Conservation (phyloP, 1,140 invertebrate genomes). For the Mya arenaria region DNA sequence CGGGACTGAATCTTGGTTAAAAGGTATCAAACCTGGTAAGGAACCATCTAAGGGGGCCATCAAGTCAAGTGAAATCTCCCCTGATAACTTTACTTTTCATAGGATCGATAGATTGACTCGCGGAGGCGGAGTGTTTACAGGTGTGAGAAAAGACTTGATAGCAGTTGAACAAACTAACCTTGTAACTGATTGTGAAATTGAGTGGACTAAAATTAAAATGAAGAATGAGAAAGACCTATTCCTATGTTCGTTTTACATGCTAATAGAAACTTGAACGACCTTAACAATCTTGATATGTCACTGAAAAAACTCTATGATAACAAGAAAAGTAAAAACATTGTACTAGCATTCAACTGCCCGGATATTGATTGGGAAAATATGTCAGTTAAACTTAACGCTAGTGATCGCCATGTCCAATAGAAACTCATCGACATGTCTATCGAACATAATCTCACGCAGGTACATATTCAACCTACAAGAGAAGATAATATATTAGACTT, state of each 20-base stretch:
- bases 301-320: not conserved
- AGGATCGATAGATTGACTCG: conserved; percentile 46
- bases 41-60: not conserved
- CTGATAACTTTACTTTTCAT: conserved; percentile 23
- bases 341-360: conserved; percentile 17
- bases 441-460: not conserved
- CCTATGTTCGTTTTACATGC: conserved; percentile 19
- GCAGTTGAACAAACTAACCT: conserved; percentile 23
- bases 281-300: not conserved
- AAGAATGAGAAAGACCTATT: not conserved
- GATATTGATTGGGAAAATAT: conserved; percentile 14
- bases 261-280: not conserved
- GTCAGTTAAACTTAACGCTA: not conserved
- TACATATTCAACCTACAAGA: conserved; percentile 32
- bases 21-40: conserved; percentile 21
- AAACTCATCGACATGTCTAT: not conserved
- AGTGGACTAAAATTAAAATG: conserved; percentile 48
- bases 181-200: conserved; percentile 47
- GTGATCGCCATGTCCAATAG: conserved; percentile 2
- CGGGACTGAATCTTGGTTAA: conserved; percentile 46
- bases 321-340: not conserved
- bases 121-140: conserved; percentile 46
- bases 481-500: conserved; percentile 28
- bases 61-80: conserved; percentile 35
- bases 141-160: conserved; percentile 34